Percentiles rank a stretch among this genome's conserved stretches.
phyloP scores from a whole-genome alignment of 92 coral and sea anemone species.

The Isaurus tuberculatus region DNA sequence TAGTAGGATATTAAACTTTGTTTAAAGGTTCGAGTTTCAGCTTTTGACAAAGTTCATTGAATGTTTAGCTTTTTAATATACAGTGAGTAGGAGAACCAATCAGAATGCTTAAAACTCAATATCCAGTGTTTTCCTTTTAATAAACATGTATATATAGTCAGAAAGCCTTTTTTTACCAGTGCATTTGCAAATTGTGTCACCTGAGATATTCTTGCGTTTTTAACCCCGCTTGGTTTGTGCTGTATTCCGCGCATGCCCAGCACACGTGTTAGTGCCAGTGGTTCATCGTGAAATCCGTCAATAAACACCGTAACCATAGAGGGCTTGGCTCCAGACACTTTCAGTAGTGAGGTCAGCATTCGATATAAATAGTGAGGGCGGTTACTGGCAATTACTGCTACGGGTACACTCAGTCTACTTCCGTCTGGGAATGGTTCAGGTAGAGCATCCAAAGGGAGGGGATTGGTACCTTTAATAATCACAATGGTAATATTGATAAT shows the following conservation, averaged over 20 bases:
- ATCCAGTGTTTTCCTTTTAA: no score
- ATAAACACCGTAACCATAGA: constrained; percentile 85
- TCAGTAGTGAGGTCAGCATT: constrained; percentile 88
- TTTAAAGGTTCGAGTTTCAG: no score
- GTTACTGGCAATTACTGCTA: constrained; percentile 96
- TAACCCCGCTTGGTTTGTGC: constrained; percentile 68
- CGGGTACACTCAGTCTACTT: constrained; percentile 76
- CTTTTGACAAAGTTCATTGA: no score
- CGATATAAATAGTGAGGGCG: constrained; percentile 95
- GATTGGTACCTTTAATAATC: constrained; percentile 79
- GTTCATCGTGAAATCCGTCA: constrained; percentile 90
- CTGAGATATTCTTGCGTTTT: constrained; percentile 82
- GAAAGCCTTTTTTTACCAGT: no score
- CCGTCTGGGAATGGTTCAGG: constrained; percentile 78
- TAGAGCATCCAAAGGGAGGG: constrained; percentile 81
- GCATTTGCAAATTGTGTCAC: constrained; percentile 42
- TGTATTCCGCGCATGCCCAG: constrained; percentile 70
- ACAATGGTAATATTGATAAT: not conserved
- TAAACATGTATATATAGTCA: no score
- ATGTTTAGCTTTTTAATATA: no score
- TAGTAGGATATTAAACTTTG: no score
- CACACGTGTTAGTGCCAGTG: constrained; percentile 63
- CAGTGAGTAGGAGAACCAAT: no score
- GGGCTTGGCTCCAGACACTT: constrained; percentile 88
- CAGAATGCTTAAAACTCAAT: no score